These are phyloP conservation scores for Philypnodon macrostomus DNA, from an alignment of 2,797 vertebrate species.

Conservation along the genomic window DNA sequence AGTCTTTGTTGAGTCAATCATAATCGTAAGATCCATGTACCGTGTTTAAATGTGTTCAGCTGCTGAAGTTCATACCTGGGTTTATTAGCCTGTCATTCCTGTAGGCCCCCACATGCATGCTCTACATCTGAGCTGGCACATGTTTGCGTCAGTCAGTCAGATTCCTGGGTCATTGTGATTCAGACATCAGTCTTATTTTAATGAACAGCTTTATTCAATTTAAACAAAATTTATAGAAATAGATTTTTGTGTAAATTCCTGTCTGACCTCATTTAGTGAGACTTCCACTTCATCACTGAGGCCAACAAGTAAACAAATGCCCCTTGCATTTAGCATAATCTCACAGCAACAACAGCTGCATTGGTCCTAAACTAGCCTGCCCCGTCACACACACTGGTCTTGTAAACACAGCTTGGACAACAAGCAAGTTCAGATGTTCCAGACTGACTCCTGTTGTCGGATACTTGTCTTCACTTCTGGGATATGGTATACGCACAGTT, in stretches of 20 bases:
- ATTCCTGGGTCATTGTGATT: too few species aligned
- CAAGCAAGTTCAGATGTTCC: conserved; percentile 21
- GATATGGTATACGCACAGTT: conserved; percentile 43
- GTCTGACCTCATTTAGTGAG: conserved; percentile 30
- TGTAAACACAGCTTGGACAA: conserved; percentile 58
- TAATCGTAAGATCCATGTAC: not conserved
- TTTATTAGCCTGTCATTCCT: conserved; percentile 29
- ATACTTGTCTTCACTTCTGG: conserved; percentile 63
- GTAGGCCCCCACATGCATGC: conserved; percentile 14
- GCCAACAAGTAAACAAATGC: conserved; percentile 36
- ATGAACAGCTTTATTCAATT: conserved; percentile 14
- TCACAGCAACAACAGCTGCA: conserved; percentile 66
- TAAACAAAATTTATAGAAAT: not conserved
- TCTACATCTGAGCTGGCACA: conserved; percentile 31
- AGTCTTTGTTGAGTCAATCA: not conserved
- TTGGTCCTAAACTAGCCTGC: conserved; percentile 41
- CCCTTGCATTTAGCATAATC: conserved; percentile 24
- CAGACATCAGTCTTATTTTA: too few species aligned
- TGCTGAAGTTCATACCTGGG: conserved; percentile 24
- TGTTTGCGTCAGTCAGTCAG: conserved; percentile 73
- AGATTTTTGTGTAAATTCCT: too few species aligned
- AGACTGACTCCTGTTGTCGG: conserved; percentile 39
- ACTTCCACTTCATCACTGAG: conserved; percentile 40
- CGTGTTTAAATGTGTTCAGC: conserved; percentile 11
- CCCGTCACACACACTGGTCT: conserved; percentile 22